A percentile compares a stretch with the other conserved stretches of the same genome.
phyloP scores from a whole-genome alignment of 2,113 vertebrate species.

The Orthochromis indermauri region DNA sequence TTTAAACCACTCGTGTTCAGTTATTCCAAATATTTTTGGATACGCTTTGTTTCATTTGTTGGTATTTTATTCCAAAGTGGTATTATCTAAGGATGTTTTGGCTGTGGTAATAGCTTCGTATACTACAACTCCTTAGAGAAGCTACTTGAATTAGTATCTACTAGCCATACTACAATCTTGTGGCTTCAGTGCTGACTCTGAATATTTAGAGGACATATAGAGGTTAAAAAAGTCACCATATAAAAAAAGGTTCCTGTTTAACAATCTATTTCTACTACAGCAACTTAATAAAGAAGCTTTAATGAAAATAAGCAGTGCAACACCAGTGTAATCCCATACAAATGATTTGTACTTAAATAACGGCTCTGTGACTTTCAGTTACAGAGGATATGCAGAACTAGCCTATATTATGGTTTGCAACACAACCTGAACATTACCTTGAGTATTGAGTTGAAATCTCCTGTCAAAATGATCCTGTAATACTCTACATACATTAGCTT shows the following conservation, averaged over 20 bases:
- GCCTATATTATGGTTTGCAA: background rate
- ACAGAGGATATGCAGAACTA: background rate
- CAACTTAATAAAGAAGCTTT: background rate
- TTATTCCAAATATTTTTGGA: background rate
- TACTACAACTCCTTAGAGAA: background rate
- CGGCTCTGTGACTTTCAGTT: background rate
- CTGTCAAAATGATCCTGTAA: background rate
- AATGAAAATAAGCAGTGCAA: background rate
- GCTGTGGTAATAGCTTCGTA: background rate
- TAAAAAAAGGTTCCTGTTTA: background rate
- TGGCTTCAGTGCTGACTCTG: constrained; percentile 24
- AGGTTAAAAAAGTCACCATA: constrained; percentile 21
- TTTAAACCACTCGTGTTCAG: background rate
- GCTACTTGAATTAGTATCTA: background rate
- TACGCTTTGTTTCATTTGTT: background rate
- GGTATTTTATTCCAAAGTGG: background rate
- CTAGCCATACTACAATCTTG: background rate
- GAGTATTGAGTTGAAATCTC: background rate
- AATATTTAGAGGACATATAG: background rate
- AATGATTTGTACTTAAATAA: background rate
- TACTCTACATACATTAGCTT: background rate
- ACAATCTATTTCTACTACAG: background rate
- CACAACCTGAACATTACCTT: background rate
- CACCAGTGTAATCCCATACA: background rate
- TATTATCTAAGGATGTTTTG: background rate